These are phyloP conservation scores for Agrypnia vestita DNA, from an alignment of 1,140 invertebrate species.

Conservation along the genomic window DNA sequence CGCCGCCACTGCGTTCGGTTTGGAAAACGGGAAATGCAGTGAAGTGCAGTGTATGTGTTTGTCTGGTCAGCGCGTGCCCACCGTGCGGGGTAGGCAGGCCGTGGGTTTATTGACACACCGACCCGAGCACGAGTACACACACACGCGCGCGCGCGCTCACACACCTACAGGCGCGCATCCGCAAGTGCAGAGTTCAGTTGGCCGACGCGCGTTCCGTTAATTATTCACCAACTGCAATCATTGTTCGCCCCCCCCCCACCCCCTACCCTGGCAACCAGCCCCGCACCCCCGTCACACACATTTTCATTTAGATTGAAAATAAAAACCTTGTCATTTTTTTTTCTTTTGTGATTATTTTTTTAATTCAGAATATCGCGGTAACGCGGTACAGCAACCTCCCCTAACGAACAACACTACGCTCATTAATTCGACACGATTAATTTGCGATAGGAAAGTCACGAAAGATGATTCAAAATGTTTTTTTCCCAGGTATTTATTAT, in stretches of 20 bases:
- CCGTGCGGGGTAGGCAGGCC: conserved; percentile 1
- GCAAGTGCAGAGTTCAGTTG: conserved; percentile 19
- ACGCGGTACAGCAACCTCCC: too few relatives aligned
- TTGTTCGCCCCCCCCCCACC: conserved; percentile 27
- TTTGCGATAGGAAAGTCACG: too few relatives aligned
- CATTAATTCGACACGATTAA: too few relatives aligned
- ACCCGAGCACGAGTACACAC: background rate
- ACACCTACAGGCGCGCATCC: background rate
- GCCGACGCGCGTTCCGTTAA: conserved; percentile 38
- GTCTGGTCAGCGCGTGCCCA: conserved; percentile 34
- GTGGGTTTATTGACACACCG: conserved; percentile 17
- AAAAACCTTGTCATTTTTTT: too few relatives aligned
- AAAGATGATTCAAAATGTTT: too few relatives aligned
- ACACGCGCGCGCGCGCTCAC: background rate
- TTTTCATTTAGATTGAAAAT: too few relatives aligned
- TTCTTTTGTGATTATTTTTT: too few relatives aligned
- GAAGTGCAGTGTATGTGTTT: conserved; percentile 47
- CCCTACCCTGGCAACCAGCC: too few relatives aligned
- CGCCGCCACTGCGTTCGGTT: background rate
- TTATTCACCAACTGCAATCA: conserved; percentile 49
- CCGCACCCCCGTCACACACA: too few relatives aligned
- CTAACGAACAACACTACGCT: too few relatives aligned
- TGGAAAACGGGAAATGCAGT: conserved; percentile 45
- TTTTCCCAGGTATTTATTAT: too few relatives aligned
- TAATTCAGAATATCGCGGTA: too few relatives aligned